Evolutionary conservation across 2,113 vertebrate genomes (phyloP), one percentile per base, ranked within the genome.

Genomic region (Nibea coibor): DNA sequence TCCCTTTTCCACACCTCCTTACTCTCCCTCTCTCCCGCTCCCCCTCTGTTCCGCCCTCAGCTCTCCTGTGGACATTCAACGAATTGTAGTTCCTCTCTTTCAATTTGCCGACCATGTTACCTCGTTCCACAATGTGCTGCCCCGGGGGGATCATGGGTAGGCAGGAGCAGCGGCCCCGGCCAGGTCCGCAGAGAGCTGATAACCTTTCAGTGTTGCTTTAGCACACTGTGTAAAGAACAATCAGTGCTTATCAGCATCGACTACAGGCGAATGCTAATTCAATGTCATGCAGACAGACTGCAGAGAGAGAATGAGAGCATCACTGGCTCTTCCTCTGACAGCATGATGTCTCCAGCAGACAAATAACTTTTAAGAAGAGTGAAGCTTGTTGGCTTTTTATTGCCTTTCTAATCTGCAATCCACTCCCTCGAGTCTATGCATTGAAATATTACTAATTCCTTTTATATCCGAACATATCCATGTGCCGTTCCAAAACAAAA

Each of bases 181-280:
- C 90, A 89, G 84, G 84, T 89, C 93, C 90, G 4, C 59, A 58
- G 91, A 93, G 91, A 86, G 88, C 86, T 26, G 85, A 91, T 93
- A 93, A 94, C 93, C 93, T 94, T 93, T 94, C 80, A 47, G 75
- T 79, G 90, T 88, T 86, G 81, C 88, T 91, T 86, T 87, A 87
- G 82, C 78, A 56, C 71, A 0, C 86, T 89, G 86, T 90, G 85
- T 85, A 90, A 93, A 92, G 91, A 93, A 93, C 91, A 94, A 94
- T 94, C 91, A 90, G 85, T 73, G 87, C 86, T 93, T 93, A 93
- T 93, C 93, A 83, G 75, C 20, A 42, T 78, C 19, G 79, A 88
- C 93, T 85, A 82, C 88, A 87, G 89, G 74, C 45, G 59, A 82
- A 92, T 92, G 88, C 87, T 92, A 91, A 94, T 91, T 89, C 88